Conservation (phyloP, 2,797 vertebrate genomes). For the Australoheros facetus region DNA sequence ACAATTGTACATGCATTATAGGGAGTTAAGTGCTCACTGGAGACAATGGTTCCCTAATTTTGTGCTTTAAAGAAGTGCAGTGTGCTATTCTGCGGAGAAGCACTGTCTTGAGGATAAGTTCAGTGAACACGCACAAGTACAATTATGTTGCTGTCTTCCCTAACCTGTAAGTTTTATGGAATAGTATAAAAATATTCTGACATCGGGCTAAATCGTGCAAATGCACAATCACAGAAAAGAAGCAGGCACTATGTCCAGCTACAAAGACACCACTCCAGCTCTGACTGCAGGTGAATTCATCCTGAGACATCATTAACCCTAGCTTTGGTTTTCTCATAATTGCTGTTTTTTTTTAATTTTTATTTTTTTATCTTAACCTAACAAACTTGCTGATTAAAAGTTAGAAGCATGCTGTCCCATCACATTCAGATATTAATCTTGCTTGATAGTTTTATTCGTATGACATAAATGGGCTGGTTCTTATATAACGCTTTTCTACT, state of each 20-base stretch:
- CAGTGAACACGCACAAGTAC: neutral
- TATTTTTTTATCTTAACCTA: neutral
- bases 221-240: neutral
- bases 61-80: conserved; percentile 7
- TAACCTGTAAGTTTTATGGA: neutral
- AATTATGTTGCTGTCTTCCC: neutral
- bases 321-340: conserved; percentile 20
- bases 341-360: neutral
- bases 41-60: conserved; percentile 18
- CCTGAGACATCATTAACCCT: neutral
- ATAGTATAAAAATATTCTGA: conserved; percentile 1
- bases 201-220: neutral
- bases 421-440: neutral
- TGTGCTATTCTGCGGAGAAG: neutral
- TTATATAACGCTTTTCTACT: too few species aligned
- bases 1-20: neutral
- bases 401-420: neutral
- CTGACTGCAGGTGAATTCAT: conserved; percentile 11
- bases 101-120: conserved; percentile 1
- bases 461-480: neutral
- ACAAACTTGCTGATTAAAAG: neutral
- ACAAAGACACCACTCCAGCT: conserved; percentile 6
- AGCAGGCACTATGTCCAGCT: neutral
- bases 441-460: neutral
- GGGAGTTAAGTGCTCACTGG: conserved; percentile 1